Conservation (phyloP, 2,113 vertebrate species). For the Calyptommatus sinebrachiatus region DNA sequence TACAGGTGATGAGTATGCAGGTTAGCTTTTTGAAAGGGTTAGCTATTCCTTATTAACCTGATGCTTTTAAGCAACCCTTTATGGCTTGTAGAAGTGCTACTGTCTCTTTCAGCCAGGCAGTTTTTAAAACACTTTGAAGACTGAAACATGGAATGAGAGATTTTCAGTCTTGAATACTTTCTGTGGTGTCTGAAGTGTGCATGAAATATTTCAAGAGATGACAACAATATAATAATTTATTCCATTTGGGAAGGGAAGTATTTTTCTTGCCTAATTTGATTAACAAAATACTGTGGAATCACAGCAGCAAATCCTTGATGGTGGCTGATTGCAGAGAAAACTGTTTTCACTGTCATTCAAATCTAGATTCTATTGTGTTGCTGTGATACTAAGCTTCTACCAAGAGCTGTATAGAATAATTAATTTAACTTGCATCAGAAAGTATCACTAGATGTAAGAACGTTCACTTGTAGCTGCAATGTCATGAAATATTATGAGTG, state of each 20-base stretch:
- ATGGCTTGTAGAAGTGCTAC: not conserved
- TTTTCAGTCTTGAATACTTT: conserved; percentile 1
- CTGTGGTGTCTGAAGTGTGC: not conserved
- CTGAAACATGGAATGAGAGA: not conserved
- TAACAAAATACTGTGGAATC: conserved; percentile 18
- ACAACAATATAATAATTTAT: not conserved
- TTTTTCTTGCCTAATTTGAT: conserved; percentile 20
- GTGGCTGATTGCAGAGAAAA: conserved; percentile 17
- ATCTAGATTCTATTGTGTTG: conserved; percentile 10
- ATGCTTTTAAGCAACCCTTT: not conserved
- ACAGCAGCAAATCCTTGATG: not conserved
- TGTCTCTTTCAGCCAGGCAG: conserved; percentile 5
- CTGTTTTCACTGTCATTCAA: conserved; percentile 17
- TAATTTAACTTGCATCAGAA: conserved; percentile 27
- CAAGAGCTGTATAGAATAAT: not conserved
- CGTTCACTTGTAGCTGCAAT: not conserved
- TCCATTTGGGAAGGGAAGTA: conserved; percentile 10
- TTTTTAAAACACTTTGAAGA: conserved; percentile 11
- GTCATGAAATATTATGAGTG: not conserved
- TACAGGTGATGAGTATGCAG: not conserved
- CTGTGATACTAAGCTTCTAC: conserved; percentile 30
- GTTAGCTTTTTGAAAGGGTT: conserved; percentile 5
- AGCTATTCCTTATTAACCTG: not conserved
- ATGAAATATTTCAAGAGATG: not conserved
- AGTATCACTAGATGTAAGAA: not conserved